Evolutionary conservation across 2,888 invertebrate species (phyloP), one percentile per base, ranked within the genome.

Genomic region (Parapristionchus giblindavisi): DNA sequence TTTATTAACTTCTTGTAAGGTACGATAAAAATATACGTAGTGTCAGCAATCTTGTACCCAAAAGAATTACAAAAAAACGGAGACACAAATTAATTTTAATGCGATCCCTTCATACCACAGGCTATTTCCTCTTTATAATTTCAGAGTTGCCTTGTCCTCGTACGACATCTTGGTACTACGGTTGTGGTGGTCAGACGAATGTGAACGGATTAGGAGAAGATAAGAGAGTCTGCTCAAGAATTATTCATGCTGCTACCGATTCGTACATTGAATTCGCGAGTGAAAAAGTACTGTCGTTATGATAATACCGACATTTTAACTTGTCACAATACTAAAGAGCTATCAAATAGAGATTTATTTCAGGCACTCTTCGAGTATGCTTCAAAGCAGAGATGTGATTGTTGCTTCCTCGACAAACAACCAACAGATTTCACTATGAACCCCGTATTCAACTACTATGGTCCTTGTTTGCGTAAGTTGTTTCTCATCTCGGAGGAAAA

Each of bases 361-460:
- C 51, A 66, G 66, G 34, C 51, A 2, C 29, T 66, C 17, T 51
- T 32, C 66, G 51, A 66, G n/a, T 51, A 51, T 34, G 48, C 66
- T 1, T 48, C 32, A 3, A 66, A 51, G 8, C 21, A 3, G 4
- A 51, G 38, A n/a, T 66, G 66, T 14, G 66, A 66, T 11, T 70
- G 70, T 40, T 70, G 70, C 38, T 70, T 70, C 70, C n/a, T 38
- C n/a, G 38, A n/a, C 3, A 24, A 27, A 11, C 6, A 54, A 17
- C 70, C 70, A 1, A 36, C 14, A 8, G 56, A 70, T 4, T 36
- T 70, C 43, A 14, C 52, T 2, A 27, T 8, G 1, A 70, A 70
- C 14, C 70, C 70, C 54, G 38, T 70, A 8, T 29, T 70, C 38
- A 70, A 70, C 54, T 54, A 70, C 54, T 70, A 54, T 38, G 70